These are phyloP conservation scores for Corythornis cristatus DNA, from an alignment of 2,113 vertebrate genomes.

Conservation along the genomic window DNA sequence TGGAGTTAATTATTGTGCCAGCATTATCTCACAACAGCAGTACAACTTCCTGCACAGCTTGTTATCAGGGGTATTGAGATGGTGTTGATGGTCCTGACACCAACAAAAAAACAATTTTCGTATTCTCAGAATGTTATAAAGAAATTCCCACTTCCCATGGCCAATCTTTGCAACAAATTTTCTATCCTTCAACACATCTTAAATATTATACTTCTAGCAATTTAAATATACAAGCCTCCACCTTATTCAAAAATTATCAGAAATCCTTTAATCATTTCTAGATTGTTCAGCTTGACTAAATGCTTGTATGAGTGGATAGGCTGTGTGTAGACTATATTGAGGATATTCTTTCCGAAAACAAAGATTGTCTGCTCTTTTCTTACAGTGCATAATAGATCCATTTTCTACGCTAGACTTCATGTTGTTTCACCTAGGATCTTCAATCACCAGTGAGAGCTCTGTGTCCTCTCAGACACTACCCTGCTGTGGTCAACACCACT, in stretches of 20 bases:
- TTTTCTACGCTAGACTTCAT: neutral
- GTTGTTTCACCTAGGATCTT: neutral
- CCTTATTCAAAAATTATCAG: neutral
- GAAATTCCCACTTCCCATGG: neutral
- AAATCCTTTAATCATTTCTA: neutral
- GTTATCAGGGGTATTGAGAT: neutral
- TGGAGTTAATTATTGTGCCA: constrained; percentile 21
- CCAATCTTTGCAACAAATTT: neutral
- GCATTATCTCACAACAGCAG: constrained; percentile 6
- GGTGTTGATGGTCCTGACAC: neutral
- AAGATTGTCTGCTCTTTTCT: neutral
- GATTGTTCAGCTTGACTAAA: neutral
- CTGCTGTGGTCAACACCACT: neutral
- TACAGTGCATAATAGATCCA: neutral
- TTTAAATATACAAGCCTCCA: neutral
- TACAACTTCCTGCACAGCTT: neutral
- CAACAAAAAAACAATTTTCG: neutral
- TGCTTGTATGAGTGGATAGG: neutral
- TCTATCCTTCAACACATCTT: neutral
- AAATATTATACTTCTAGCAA: neutral
- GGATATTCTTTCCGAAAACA: neutral
- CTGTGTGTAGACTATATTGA: neutral
- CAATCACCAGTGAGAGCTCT: neutral
- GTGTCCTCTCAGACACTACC: accelerated
- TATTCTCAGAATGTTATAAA: neutral